Evolutionary conservation across 1,140 invertebrate genomes (phyloP).

Genomic region (Ceratina japonica): DNA sequence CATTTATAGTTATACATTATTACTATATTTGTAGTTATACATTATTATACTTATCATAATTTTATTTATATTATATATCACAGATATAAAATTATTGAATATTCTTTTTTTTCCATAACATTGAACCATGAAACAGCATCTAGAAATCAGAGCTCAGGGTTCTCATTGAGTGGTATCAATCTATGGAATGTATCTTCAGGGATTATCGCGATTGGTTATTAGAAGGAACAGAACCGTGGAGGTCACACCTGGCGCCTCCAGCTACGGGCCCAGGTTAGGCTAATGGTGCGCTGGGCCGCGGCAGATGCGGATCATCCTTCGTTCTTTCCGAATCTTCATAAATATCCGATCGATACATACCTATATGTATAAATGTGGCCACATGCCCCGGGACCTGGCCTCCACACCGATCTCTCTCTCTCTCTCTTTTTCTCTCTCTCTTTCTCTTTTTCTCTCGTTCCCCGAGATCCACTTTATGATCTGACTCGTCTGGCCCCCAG

Average conservation of each 20-base stretch:
- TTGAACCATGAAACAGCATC: not conserved
- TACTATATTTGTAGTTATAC: too few species aligned
- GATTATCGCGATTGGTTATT: constrained; percentile 69
- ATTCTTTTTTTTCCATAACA: too few species aligned
- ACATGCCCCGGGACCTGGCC: constrained; percentile 27
- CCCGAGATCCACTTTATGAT: constrained; percentile 52
- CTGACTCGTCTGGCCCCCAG: constrained; percentile 28
- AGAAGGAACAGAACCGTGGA: constrained; percentile 68
- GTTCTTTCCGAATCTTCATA: constrained; percentile 75
- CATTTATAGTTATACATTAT: too few species aligned
- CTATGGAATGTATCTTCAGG: constrained; percentile 47
- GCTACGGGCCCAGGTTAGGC: constrained; percentile 62
- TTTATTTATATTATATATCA: too few species aligned
- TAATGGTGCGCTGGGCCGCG: constrained; percentile 56
- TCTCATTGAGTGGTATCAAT: constrained; percentile 57
- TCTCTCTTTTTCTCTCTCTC: too few species aligned
- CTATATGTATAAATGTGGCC: constrained; percentile 26
- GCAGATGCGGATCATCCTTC: constrained; percentile 75
- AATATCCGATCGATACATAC: constrained; percentile 67
- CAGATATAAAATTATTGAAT: too few species aligned
- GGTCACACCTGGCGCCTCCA: constrained; percentile 76
- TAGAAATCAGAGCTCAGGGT: not conserved
- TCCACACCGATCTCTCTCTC: constrained; percentile 8
- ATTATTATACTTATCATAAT: too few species aligned
- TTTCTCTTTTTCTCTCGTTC: too few species aligned